Base-by-base conservation (phyloP, 2,113 vertebrate genomes). In the Hymenochirus boettgeri region DNA sequence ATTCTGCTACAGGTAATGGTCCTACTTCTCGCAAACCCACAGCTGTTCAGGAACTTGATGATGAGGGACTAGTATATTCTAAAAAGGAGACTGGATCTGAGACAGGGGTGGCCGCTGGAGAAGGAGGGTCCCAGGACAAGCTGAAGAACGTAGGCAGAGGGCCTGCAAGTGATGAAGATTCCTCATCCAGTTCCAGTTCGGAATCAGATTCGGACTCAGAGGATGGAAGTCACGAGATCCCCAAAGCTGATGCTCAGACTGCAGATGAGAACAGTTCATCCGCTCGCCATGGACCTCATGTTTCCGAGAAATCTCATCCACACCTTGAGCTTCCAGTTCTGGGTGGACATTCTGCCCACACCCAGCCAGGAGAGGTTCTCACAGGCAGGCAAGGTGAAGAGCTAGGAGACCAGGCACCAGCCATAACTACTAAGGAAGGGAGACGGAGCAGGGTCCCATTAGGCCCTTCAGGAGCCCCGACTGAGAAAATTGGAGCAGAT, bases 121-220 rank as follows among this genome's bases (percentile, higher is more conserved):
- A 45, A 18, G 25, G n/a, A 12, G 24, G 7, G 5, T 26, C 33
- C 1, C 5, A 19, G 2, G 1, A 2, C 5, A n/a, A 13, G 15
- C 5, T 15, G 4, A 19, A 24, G 25, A 23, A 26, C 9, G 4
- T 10, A 3, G 25, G 5, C n/a, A 25, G 11, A 25, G 24, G 15
- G 1, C 13, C 52, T n/a, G 7, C 47, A 6, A 10, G 19, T 7
- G 26, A 54, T 29, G 39, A 51, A 2, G 17, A 47, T 13, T 57
- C 62, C 7, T 54, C 61, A 7, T 62, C 60, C 17, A 35, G 33
- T 1, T 63, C 61, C 47, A 62, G 60, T 23, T 64, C 62, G 15
- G 62, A 64, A 21, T 65, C 62, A 1, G 46, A 50, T 21, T 35
- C 42, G 35, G 63, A 65, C 15, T 50, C 19, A 23, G 47, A 24